Conservation (phyloP, 2,797 vertebrate species). For the Enteromius argenteus region DNA sequence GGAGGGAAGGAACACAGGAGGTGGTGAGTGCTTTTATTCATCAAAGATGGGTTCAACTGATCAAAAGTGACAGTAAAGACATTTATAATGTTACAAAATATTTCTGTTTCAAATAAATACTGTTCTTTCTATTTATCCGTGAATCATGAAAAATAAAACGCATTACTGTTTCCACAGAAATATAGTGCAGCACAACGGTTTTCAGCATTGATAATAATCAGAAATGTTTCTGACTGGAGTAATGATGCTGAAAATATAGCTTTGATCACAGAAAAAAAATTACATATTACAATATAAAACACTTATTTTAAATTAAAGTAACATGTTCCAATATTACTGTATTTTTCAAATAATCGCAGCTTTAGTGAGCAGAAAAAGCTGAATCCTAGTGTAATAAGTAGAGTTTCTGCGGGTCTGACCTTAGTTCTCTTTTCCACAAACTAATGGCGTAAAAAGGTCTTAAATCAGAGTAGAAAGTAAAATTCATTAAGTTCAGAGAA, state of each 20-base stretch:
- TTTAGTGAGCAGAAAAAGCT: no score
- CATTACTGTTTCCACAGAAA: no score
- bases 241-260: neutral
- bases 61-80: neutral
- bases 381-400: no score
- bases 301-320: neutral
- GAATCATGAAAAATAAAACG: no score
- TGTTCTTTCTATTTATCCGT: neutral
- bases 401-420: no score
- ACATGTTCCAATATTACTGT: no score
- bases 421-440: no score
- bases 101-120: neutral
- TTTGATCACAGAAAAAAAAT: neutral
- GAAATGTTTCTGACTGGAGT: neutral
- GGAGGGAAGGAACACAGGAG: slow-evolving; percentile 89
- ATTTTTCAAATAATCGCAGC: no score
- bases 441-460: no score
- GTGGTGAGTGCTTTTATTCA: slow-evolving; percentile 67
- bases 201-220: neutral
- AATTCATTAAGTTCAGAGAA: no score
- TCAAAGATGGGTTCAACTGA: neutral
- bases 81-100: neutral
- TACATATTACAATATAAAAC: neutral
- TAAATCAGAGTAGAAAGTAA: no score
- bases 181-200: no score